These are phyloP conservation scores for Poeciliopsis occidentalis DNA, from an alignment of 2,113 vertebrate genomes.

Conservation along the genomic window DNA sequence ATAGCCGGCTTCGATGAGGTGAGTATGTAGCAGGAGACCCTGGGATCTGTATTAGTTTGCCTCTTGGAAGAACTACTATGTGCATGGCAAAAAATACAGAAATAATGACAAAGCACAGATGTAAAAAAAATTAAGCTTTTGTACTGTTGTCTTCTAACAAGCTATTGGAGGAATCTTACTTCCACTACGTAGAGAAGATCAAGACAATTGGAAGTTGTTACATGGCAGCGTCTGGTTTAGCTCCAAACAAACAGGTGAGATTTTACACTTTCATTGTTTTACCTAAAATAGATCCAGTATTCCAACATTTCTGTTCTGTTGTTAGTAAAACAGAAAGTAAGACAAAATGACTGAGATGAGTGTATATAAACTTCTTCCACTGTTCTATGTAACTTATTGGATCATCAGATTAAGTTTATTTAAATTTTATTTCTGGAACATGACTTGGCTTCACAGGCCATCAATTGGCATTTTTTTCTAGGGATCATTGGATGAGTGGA, in stretches of 20 bases:
- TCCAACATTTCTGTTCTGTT: not conserved
- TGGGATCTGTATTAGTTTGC: not conserved
- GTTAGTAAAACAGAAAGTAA: not conserved
- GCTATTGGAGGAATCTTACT: conserved; percentile 92
- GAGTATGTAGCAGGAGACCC: conserved; percentile 24
- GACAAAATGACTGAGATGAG: not conserved
- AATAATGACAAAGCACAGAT: not conserved
- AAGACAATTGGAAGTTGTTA: conserved; percentile 98
- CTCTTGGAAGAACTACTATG: not conserved
- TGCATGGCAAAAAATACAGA: too few relatives aligned
- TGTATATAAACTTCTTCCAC: not conserved
- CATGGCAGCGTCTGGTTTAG: conserved; percentile 95
- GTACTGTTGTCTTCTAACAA: conserved; percentile 48
- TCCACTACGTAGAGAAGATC: conserved; percentile 96
- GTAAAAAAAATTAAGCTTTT: not conserved
- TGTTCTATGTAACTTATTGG: not conserved
- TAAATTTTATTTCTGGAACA: not conserved
- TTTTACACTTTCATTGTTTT: not conserved
- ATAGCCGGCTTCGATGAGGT: conserved; percentile 97
- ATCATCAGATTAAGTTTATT: not conserved
- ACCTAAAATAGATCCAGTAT: not conserved
- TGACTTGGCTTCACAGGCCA: not conserved
- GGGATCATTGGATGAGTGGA: conserved; percentile 90
- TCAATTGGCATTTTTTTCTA: conserved; percentile 39
- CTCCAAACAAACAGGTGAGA: conserved; percentile 90